These are phyloP conservation scores for Kradibia gibbosae DNA, from an alignment of 1,140 invertebrate genomes.

Conservation along the genomic window DNA sequence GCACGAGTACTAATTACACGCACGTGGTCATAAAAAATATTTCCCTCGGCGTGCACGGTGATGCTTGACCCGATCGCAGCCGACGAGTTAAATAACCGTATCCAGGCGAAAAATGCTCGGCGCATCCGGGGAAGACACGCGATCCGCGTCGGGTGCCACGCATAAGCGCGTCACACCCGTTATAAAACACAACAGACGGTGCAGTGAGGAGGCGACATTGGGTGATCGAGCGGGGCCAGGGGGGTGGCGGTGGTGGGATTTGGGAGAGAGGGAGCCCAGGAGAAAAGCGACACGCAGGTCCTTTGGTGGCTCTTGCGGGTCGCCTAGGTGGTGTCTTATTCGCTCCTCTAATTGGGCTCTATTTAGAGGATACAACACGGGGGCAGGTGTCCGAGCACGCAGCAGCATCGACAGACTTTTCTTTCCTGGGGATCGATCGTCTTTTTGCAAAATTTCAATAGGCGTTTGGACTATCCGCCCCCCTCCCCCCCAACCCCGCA, in stretches of 20 bases:
- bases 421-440: background rate
- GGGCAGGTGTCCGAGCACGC: background rate
- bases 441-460: background rate
- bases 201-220: background rate
- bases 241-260: too few relatives aligned
- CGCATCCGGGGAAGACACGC: too few relatives aligned
- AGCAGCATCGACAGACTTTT: background rate
- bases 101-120: background rate
- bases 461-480: background rate
- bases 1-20: background rate
- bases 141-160: background rate
- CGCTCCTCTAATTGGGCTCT: background rate
- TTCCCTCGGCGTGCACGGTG: background rate
- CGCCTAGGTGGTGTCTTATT: background rate
- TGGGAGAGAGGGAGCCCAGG: background rate
- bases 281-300: background rate
- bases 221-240: too few relatives aligned
- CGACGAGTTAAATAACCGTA: background rate
- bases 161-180: background rate
- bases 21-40: background rate
- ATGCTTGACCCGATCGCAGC: background rate
- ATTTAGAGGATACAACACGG: too few relatives aligned
- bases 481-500: background rate
- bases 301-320: background rate
- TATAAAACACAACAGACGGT: slow-evolving; percentile 12